Conservation (phyloP, 2,888 invertebrate genomes). For the Aporophyla nigra region DNA sequence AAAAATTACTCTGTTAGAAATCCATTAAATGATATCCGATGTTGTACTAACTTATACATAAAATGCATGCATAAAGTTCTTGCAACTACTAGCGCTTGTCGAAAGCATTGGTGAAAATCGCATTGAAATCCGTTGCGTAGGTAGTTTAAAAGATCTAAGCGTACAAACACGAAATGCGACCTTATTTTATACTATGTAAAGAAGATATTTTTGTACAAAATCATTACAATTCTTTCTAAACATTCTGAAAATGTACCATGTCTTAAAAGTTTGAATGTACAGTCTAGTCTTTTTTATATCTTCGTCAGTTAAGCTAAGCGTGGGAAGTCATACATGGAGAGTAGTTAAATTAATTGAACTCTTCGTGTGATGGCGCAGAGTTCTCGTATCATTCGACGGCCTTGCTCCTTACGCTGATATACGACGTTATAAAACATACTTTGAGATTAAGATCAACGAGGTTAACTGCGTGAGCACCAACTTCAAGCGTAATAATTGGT, state of each 20-base stretch:
- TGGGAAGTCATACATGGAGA: conserved; percentile 81
- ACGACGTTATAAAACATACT: conserved; percentile 74
- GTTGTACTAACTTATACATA: neutral
- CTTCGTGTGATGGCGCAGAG: conserved; percentile 73
- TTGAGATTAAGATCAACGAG: conserved; percentile 73
- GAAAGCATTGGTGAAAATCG: too few relatives aligned
- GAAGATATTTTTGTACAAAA: neutral
- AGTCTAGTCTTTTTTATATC: conserved; percentile 6
- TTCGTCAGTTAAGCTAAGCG: conserved; percentile 68
- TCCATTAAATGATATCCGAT: neutral
- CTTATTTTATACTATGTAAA: too few relatives aligned
- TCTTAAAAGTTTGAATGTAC: neutral
- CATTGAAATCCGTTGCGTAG: too few relatives aligned
- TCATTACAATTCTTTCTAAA: neutral
- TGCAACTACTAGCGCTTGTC: neutral
- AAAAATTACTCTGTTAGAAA: neutral
- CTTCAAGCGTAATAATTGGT: conserved; percentile 29
- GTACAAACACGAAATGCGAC: too few relatives aligned
- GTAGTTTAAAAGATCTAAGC: too few relatives aligned
- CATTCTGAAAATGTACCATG: neutral
- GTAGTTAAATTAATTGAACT: conserved; percentile 85
- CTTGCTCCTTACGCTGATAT: conserved; percentile 76
- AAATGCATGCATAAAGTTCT: neutral
- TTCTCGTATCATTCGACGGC: conserved; percentile 72
- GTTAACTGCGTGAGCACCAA: conserved; percentile 65